Conservation (phyloP, 1,140 invertebrate genomes). For the Pogonomyrmex barbatus region DNA sequence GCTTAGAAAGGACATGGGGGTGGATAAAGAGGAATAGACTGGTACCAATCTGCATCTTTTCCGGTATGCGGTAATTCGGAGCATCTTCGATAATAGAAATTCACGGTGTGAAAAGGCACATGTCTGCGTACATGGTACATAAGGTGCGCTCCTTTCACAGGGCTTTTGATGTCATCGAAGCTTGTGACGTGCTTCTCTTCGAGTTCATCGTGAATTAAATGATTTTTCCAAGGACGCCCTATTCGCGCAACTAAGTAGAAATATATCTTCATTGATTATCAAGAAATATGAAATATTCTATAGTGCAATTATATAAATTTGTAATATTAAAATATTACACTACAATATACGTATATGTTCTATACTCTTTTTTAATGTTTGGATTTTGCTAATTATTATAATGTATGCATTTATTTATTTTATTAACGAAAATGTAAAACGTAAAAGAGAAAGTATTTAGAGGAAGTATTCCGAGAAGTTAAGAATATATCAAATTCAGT, state of each 20-base stretch:
- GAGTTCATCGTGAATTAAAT: constrained; percentile 32
- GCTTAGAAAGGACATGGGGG: constrained; percentile 27
- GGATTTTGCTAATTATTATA: neutral
- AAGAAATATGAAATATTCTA: constrained; percentile 3
- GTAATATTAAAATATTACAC: neutral
- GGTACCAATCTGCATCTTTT: constrained; percentile 72
- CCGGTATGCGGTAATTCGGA: constrained; percentile 70
- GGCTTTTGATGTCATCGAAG: constrained; percentile 53
- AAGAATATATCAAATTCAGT: neutral
- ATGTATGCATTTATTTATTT: constrained; percentile 1
- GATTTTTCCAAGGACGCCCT: neutral
- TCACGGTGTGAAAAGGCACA: constrained; percentile 62
- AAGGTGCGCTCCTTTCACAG: constrained; percentile 39
- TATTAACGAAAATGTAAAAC: neutral
- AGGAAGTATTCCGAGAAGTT: neutral
- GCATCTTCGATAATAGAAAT: constrained; percentile 72
- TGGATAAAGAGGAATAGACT: constrained; percentile 38
- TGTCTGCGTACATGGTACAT: constrained; percentile 45
- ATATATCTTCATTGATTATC: neutral
- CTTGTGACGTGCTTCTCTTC: constrained; percentile 14
- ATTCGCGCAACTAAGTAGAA: neutral
- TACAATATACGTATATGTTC: neutral
- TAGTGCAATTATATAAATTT: neutral
- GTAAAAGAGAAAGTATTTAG: neutral
- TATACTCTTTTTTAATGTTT: constrained; percentile 2